A percentile compares a stretch with the other conserved stretches of the same genome.
phyloP scores from a whole-genome alignment of 1,140 invertebrate species.

The Nymphalis io region DNA sequence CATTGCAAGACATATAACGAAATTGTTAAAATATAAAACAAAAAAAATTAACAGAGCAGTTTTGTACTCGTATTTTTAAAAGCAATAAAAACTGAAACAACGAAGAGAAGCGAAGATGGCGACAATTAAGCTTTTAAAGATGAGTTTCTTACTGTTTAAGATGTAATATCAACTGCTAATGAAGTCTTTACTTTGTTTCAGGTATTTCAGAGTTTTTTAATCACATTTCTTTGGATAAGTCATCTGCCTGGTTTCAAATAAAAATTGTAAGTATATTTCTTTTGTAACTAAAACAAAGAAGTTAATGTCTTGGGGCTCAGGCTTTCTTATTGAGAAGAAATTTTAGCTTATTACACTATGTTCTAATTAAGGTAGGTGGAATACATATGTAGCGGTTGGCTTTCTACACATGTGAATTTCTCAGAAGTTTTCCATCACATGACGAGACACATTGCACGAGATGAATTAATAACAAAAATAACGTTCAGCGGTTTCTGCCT shows the following conservation, averaged over 20 bases:
- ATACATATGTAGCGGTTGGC: no score
- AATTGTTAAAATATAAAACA: not conserved
- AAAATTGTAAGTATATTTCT: not conserved
- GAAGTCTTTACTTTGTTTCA: slow-evolving; percentile 11
- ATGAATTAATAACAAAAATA: no score
- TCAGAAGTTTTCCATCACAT: no score
- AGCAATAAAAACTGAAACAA: slow-evolving; percentile 5
- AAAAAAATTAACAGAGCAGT: not conserved
- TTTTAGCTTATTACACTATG: no score
- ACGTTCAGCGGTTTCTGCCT: no score
- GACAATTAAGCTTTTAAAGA: slow-evolving; percentile 9
- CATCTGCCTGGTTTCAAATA: not conserved
- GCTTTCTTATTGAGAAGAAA: no score
- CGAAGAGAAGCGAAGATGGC: not conserved
- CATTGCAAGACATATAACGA: not conserved
- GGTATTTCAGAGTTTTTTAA: slow-evolving; percentile 4
- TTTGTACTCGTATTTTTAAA: not conserved
- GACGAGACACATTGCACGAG: no score
- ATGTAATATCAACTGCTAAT: slow-evolving; percentile 12
- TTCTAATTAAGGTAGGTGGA: no score
- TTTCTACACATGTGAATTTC: no score
- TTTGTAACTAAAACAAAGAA: no score
- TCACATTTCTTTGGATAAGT: not conserved
- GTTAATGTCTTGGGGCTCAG: no score
- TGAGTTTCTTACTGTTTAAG: slow-evolving; percentile 6